These are phyloP conservation scores for Muscicapa adusta DNA, from an alignment of 2,113 vertebrate species.

Conservation along the genomic window DNA sequence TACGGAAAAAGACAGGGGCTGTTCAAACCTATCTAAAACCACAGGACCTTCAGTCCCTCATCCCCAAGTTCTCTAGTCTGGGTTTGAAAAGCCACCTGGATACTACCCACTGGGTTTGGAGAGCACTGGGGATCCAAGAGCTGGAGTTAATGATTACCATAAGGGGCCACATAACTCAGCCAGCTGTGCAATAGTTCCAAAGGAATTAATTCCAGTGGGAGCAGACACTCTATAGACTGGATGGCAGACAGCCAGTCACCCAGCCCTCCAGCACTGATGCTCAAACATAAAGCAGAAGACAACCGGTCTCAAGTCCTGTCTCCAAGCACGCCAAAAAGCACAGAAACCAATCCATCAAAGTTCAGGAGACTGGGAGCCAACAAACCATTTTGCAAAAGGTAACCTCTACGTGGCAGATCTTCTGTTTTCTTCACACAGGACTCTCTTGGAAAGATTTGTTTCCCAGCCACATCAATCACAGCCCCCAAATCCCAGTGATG, in stretches of 20 bases:
- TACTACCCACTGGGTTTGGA: background rate
- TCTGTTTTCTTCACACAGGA: background rate
- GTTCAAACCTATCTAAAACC: background rate
- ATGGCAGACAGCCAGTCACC: background rate
- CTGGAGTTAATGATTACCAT: background rate
- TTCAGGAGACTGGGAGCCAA: background rate
- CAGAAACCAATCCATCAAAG: background rate
- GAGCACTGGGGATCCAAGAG: background rate
- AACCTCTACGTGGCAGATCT: background rate
- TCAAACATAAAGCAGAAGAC: background rate
- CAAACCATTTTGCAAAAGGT: background rate
- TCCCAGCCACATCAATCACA: background rate
- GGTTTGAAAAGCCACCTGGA: background rate
- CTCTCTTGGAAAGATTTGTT: background rate
- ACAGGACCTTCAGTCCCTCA: background rate
- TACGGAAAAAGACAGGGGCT: background rate
- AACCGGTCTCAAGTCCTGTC: background rate
- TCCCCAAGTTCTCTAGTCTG: background rate
- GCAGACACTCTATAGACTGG: background rate
- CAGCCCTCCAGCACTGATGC: background rate
- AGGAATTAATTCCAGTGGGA: background rate
- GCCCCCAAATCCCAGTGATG: background rate
- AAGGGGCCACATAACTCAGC: background rate
- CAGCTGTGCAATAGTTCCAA: background rate
- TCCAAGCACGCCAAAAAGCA: background rate